Evolutionary conservation across 2,113 vertebrate species (phyloP), one percentile per base, ranked within the genome.

Genomic region (Cisticola juncidis): DNA sequence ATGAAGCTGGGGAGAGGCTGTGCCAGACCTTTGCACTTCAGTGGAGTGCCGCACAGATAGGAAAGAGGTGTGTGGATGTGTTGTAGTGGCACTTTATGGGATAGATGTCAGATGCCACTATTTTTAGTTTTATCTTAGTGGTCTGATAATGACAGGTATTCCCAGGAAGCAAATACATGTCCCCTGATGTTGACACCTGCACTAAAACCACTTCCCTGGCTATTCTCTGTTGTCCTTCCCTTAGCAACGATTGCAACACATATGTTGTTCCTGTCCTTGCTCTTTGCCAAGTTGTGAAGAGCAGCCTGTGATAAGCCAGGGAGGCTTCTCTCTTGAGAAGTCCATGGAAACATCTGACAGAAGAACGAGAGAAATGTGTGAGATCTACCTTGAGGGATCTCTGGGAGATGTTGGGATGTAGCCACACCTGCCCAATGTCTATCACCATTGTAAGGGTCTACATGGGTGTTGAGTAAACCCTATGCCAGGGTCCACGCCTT

Each of bases 241-340:
- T 54, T 47, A 73, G 44, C 24, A 78, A 79, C 78, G 26, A 48
- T 36, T 7, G 54, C 1, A 1, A 31, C 45, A 38, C n/a, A 82
- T 9, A 54, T 50, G 31, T 8, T 44, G 4, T 33, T 73, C 44
- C 54, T 65, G 36, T 56, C 42, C 61, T 89, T 79, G 31, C 24
- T 56, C 13, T 89, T 86, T 69, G 40, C 25, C 33, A 57, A 72
- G 29, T 51, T 0, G 0, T 62, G 16, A 60, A n/a, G 15, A 73
- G 22, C 19, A 71, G 9, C 8, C 4, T 0, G 0, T 56, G 45
- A 6, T 29, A 62, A 74, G 18, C 12, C 1, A 4, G 28, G 12
- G 26, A 58, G 23, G 9, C n/a, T 68, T 36, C 25, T 84, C 15
- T 81, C 23, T 61, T 53, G 23, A 31, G 23, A 56, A 88, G 11